Conservation (phyloP, 2,113 vertebrate genomes). For the Sterrhoptilus dennistouni region DNA sequence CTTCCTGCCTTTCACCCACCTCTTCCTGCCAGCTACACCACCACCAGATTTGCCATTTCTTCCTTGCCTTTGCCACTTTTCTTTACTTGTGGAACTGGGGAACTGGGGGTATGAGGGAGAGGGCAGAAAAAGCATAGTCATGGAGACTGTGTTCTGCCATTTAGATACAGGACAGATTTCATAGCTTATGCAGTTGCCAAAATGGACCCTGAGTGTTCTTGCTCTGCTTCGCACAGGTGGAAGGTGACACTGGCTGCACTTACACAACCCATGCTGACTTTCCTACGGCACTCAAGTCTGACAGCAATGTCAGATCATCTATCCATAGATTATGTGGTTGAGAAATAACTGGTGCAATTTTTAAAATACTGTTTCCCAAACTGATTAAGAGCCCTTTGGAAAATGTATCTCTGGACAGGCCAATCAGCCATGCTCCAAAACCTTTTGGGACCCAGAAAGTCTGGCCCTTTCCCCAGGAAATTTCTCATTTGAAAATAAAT, state of each 20-base stretch:
- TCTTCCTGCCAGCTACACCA: background rate
- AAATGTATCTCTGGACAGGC: background rate
- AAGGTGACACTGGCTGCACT: background rate
- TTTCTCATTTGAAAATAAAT: background rate
- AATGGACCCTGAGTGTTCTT: background rate
- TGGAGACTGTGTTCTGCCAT: background rate
- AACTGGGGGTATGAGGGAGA: no score
- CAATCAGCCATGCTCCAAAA: fast-evolving
- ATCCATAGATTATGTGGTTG: background rate
- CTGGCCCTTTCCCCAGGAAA: background rate
- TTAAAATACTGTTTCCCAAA: background rate
- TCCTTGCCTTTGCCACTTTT: background rate
- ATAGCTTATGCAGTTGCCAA: background rate
- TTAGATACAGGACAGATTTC: background rate
- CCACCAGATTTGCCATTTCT: background rate
- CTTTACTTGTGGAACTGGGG: background rate
- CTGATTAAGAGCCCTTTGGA: background rate
- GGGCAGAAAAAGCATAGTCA: background rate
- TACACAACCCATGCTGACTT: fast-evolving
- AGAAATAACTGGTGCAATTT: background rate
- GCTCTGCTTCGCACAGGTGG: background rate
- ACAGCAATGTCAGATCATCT: fast-evolving
- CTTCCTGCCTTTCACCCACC: background rate
- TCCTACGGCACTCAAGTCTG: background rate
- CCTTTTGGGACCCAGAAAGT: fast-evolving